These are phyloP conservation scores for Stigmatopora nigra DNA, from an alignment of 2,113 vertebrate species.

Conservation along the genomic window DNA sequence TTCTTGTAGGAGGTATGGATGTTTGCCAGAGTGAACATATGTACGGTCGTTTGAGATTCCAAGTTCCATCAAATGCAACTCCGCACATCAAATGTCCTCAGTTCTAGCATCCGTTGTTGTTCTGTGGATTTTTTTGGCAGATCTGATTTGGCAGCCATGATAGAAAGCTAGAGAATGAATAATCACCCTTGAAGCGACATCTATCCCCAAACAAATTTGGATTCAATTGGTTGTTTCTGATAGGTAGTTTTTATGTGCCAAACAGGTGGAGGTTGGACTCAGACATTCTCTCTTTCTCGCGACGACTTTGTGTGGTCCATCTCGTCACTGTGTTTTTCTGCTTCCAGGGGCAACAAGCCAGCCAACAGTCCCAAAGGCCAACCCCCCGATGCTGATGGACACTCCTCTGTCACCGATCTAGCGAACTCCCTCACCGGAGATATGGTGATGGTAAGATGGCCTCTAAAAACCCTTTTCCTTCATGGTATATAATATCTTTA, in stretches of 20 bases:
- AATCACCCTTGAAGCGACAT: conserved; percentile 46
- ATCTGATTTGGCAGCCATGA: conserved; percentile 40
- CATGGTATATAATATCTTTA: background rate
- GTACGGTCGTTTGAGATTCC: conserved; percentile 42
- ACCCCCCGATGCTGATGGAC: conserved; percentile 83
- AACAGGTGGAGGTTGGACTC: conserved; percentile 55
- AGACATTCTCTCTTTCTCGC: conserved; percentile 46
- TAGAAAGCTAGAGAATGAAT: conserved; percentile 35
- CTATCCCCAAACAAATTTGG: conserved; percentile 51
- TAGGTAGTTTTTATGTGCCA: conserved; percentile 30
- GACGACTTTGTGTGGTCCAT: conserved; percentile 18
- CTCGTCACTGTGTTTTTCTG: conserved; percentile 52
- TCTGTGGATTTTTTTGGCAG: conserved; percentile 39
- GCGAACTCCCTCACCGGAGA: conserved; percentile 97
- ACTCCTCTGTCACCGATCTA: conserved; percentile 89
- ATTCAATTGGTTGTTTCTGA: conserved; percentile 38
- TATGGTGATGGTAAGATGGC: conserved; percentile 90
- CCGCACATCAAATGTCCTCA: conserved; percentile 49
- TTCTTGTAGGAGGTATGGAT: conserved; percentile 48
- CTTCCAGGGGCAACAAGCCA: conserved; percentile 80
- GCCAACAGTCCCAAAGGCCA: conserved; percentile 80
- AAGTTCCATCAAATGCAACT: conserved; percentile 44
- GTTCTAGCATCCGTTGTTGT: conserved; percentile 38
- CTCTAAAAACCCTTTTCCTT: background rate
- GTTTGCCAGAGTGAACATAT: conserved; percentile 48